Conservation (phyloP, 2,888 invertebrate genomes). For the Agelastica alni region DNA sequence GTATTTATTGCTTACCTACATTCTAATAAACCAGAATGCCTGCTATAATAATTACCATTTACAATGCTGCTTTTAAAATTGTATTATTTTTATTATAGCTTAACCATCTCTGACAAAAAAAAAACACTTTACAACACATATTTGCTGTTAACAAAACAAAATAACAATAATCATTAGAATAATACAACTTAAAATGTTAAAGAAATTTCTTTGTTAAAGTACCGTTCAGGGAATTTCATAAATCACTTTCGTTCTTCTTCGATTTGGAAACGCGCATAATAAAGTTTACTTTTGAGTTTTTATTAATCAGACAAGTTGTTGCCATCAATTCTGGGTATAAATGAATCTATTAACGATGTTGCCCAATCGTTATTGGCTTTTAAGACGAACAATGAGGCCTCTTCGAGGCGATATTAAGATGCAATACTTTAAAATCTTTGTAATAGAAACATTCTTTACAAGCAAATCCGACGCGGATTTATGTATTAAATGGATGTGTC, state of each 20-base stretch:
- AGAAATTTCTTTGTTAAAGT: slow-evolving; percentile 6
- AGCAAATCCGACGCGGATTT: too few relatives aligned
- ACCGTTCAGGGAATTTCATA: slow-evolving; percentile 4
- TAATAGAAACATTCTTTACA: too few relatives aligned
- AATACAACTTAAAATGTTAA: slow-evolving; percentile 1
- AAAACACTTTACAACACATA: too few relatives aligned
- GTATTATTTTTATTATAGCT: too few relatives aligned
- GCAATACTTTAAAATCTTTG: too few relatives aligned
- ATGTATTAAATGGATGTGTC: too few relatives aligned
- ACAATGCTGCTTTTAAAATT: too few relatives aligned
- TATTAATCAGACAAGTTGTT: slow-evolving; percentile 10
- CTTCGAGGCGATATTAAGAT: background rate
- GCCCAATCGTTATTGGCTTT: slow-evolving; percentile 2
- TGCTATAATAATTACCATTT: too few relatives aligned
- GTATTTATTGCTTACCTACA: too few relatives aligned
- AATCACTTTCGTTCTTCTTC: slow-evolving; percentile 13
- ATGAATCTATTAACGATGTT: slow-evolving; percentile 10
- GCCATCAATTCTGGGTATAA: background rate
- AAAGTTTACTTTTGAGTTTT: slow-evolving; percentile 9
- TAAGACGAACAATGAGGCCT: slow-evolving; percentile 2
- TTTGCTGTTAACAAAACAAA: slow-evolving; percentile 5
- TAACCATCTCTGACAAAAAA: too few relatives aligned
- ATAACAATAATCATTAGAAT: slow-evolving; percentile 10
- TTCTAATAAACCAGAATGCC: too few relatives aligned
- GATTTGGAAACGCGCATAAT: slow-evolving; percentile 6